These are phyloP conservation scores for Iphiclides podalirius DNA, from an alignment of 2,888 invertebrate species.

Conservation along the genomic window DNA sequence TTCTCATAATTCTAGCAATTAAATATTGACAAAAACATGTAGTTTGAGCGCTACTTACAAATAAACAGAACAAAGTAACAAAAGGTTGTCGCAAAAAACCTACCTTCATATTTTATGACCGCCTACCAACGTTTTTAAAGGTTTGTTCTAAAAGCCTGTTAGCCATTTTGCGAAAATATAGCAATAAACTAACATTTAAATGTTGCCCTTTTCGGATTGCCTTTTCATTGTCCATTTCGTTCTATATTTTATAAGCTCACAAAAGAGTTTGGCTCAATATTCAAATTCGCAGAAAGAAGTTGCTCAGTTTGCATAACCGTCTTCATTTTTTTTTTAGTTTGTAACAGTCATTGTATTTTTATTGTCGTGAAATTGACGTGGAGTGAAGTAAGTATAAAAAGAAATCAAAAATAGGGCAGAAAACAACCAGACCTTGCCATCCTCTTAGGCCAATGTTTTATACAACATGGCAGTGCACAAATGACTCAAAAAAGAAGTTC, in stretches of 20 bases:
- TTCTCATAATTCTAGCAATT: constrained; percentile 9
- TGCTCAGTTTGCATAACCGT: constrained; percentile 56
- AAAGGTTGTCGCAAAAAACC: constrained; percentile 40
- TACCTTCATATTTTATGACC: constrained; percentile 41
- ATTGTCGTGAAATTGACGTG: constrained; percentile 29
- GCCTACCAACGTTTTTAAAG: constrained; percentile 42
- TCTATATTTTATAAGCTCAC: constrained; percentile 45
- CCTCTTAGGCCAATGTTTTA: background rate
- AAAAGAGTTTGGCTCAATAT: constrained; percentile 58
- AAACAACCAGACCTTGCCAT: background rate
- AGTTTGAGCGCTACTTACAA: constrained; percentile 42
- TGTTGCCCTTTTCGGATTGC: constrained; percentile 44
- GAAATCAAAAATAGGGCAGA: constrained; percentile 21
- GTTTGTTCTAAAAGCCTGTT: constrained; percentile 42
- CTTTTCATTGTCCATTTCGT: constrained; percentile 38
- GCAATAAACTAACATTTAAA: constrained; percentile 41
- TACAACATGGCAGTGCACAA: background rate
- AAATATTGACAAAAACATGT: constrained; percentile 13
- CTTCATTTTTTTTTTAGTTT: constrained; percentile 31
- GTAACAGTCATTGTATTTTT: constrained; percentile 27
- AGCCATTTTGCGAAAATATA: constrained; percentile 40
- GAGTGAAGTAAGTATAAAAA: constrained; percentile 6
- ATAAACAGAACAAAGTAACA: constrained; percentile 36
- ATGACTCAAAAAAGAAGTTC: no score
- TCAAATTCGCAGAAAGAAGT: constrained; percentile 63